phyloP scores from a whole-genome alignment of 2,888 invertebrate species.

The Lasioglossum villosulum region DNA sequence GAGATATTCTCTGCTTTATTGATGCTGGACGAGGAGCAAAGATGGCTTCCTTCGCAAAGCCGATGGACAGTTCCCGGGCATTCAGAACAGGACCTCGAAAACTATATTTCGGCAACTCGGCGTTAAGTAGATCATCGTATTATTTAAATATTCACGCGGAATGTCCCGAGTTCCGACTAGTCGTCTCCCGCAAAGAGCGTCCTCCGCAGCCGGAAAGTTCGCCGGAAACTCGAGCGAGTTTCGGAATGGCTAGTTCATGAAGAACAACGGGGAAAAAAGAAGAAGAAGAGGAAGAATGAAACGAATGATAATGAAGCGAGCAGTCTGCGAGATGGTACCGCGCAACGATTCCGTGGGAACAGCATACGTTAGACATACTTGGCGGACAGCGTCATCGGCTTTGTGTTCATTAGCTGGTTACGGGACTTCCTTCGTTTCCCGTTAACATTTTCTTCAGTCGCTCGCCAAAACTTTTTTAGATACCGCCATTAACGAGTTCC shows the following conservation, averaged over 20 bases:
- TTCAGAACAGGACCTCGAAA: not conserved
- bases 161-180: not conserved
- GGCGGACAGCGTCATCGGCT: slow-evolving; percentile 8
- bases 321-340: not conserved
- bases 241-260: not conserved
- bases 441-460: slow-evolving; percentile 15
- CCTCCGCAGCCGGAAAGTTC: not conserved
- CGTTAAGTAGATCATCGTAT: slow-evolving; percentile 16
- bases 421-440: slow-evolving; percentile 11
- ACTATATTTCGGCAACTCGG: not conserved
- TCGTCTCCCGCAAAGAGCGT: not conserved
- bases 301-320: not conserved
- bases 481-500: slow-evolving; percentile 56
- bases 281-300: not conserved
- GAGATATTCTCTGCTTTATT: too few species aligned
- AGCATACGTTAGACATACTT: not conserved
- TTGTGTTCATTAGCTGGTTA: slow-evolving; percentile 51
- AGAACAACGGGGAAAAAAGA: not conserved
- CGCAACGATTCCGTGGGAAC: not conserved
- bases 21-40: too few species aligned
- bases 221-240: not conserved
- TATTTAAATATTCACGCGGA: slow-evolving; percentile 30
- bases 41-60: too few species aligned
- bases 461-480: slow-evolving; percentile 47
- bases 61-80: not conserved